Percentiles rank a stretch among this genome's conserved stretches.
Evolutionary conservation across 1,140 invertebrate genomes (phyloP).

Genomic region (Solen grandis): DNA sequence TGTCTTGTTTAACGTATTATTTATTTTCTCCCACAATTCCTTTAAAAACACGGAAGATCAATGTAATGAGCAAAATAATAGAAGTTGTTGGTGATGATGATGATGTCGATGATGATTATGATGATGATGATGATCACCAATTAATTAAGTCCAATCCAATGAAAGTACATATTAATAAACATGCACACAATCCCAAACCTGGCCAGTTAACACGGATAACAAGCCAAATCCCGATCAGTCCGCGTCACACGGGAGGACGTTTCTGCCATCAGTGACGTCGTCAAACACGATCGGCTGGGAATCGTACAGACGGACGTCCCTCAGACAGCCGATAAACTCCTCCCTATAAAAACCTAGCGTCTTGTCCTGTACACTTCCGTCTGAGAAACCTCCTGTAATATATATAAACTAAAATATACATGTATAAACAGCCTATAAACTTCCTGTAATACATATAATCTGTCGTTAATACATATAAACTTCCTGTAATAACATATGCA

Average conservation of each 20-base stretch:
- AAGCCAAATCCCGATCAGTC: no score
- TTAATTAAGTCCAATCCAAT: no score
- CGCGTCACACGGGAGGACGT: neutral
- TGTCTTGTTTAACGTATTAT: no score
- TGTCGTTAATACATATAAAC: neutral
- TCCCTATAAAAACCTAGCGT: conserved; percentile 4
- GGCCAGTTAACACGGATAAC: no score
- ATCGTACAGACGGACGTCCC: neutral
- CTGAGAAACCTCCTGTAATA: neutral
- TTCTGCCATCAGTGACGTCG: neutral
- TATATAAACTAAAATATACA: neutral
- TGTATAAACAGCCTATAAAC: neutral
- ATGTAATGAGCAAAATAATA: no score
- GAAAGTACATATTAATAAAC: no score
- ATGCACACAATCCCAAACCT: no score
- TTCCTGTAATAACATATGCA: neutral
- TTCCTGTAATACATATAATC: neutral
- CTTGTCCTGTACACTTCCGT: neutral
- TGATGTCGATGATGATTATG: no score
- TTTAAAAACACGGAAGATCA: no score
- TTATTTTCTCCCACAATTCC: no score
- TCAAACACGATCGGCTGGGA: neutral
- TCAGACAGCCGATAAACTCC: conserved; percentile 2
- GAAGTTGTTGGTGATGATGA: no score
- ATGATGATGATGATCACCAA: no score